These are phyloP conservation scores for Musca domestica DNA, from an alignment of 1,140 invertebrate species.

Conservation along the genomic window DNA sequence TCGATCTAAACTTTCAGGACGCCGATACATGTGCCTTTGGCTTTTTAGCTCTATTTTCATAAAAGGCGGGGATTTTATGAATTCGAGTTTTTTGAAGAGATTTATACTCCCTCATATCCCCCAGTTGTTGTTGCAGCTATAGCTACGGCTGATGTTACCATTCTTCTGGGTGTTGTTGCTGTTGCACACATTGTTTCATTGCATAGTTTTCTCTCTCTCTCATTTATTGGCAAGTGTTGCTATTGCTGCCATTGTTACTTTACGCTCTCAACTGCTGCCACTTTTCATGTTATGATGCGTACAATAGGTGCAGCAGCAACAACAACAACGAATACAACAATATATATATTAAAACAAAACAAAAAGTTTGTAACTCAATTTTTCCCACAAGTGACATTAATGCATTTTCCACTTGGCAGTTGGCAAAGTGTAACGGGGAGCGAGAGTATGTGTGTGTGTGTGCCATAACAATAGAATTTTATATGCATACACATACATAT, in stretches of 20 bases:
- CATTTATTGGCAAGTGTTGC: neutral
- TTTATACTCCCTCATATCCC: too few relatives aligned
- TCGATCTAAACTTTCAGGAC: too few relatives aligned
- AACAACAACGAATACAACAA: neutral
- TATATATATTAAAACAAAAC: neutral
- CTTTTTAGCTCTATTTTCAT: too few relatives aligned
- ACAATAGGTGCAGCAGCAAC: neutral
- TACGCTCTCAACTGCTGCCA: neutral
- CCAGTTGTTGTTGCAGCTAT: neutral
- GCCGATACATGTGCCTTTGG: too few relatives aligned
- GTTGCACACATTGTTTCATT: conserved; percentile 1
- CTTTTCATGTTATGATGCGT: neutral
- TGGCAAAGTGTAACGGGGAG: neutral
- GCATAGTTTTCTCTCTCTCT: neutral
- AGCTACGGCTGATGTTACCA: neutral
- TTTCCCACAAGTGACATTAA: conserved; percentile 21
- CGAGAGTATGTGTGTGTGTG: too few relatives aligned
- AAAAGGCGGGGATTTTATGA: too few relatives aligned
- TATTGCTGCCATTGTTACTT: neutral
- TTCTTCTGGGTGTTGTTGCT: neutral
- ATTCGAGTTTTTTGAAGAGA: too few relatives aligned
- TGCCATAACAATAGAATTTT: too few relatives aligned
- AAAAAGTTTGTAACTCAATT: conserved; percentile 17
- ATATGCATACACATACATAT: too few relatives aligned
- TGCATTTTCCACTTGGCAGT: conserved; percentile 3